Base-by-base conservation (phyloP, 2,888 invertebrate genomes). In the Trissolcus japonicus region DNA sequence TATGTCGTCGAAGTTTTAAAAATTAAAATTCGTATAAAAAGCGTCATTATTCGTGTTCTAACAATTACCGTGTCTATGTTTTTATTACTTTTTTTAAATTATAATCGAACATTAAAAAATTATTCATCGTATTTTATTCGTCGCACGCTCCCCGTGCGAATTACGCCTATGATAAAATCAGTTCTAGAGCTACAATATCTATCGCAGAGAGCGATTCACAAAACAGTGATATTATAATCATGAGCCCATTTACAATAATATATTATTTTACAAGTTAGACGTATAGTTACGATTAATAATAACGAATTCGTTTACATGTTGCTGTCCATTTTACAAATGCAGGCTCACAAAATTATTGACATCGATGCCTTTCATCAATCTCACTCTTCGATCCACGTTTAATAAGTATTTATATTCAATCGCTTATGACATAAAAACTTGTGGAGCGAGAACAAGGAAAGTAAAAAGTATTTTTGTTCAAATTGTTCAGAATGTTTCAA, bases 11-110 rank as follows among this genome's bases (percentile, higher is more conserved):
- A 85, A 85, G 82, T 35, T 35, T 35, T 35, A 85, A 87, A 86
- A 88, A 88, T 86, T 86, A 88, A 88, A 88, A 86, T 88, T 86
- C 86, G 88, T 88, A 88, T 88, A 88, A 88, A 88, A 88, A 88
- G 88, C 88, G 85, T 87, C 86, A 83, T 86, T 86, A 87, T 85
- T 83, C 84, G 81, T 61, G 66, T 85, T 83, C 85, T 85, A 87
- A 86, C 84, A 83, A 85, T 85, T 86, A 86, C 82, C 83, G 46
- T 68, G 51, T 41, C 57, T 71, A 65, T 25, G 60, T 40, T 11
- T 7, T 35, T 9, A 35, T 35, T 35, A 35, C 9, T 35, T 35
- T 7, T 1, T 25, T 73, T 73, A 66, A 73, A 72, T 63, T 85
- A 86, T 85, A 86, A 86, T 86, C 82, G 80, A 84, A 85, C 83